Evolutionary conservation across 2,113 vertebrate species (phyloP).

Genomic region (Carlito syrichta): DNA sequence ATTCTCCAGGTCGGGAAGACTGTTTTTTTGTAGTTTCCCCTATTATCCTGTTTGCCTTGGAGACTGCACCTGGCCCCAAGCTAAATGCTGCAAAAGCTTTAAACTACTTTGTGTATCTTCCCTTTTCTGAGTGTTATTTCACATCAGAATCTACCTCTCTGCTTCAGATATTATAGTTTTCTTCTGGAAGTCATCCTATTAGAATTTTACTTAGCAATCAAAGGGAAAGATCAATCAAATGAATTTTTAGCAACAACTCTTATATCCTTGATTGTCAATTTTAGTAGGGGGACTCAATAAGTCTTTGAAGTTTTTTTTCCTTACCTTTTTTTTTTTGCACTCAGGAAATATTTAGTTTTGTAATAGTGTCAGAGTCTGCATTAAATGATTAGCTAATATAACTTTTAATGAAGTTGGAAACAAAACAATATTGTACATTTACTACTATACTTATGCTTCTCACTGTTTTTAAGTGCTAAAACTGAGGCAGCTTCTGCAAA

Average conservation of each 20-base stretch:
- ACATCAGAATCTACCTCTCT: neutral
- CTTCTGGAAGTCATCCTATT: neutral
- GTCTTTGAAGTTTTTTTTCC: neutral
- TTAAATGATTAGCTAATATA: neutral
- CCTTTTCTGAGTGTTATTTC: too few species aligned
- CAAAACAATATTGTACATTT: neutral
- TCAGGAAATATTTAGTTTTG: neutral
- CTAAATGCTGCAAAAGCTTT: neutral
- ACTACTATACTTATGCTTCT: neutral
- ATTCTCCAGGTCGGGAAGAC: neutral
- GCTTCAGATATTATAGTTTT: neutral
- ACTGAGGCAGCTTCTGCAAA: neutral
- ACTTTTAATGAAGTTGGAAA: neutral
- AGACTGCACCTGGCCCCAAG: neutral
- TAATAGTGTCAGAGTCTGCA: neutral
- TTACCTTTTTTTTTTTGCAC: neutral
- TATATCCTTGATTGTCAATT: neutral
- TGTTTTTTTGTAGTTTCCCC: neutral
- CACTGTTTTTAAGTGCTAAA: neutral
- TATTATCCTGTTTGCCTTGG: neutral
- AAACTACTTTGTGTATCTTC: neutral
- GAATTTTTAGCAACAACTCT: neutral
- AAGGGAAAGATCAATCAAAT: neutral
- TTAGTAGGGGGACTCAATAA: neutral
- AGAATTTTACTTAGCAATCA: neutral